These are phyloP conservation scores for Syrista parreyssii DNA, from an alignment of 2,888 invertebrate genomes.

Conservation along the genomic window DNA sequence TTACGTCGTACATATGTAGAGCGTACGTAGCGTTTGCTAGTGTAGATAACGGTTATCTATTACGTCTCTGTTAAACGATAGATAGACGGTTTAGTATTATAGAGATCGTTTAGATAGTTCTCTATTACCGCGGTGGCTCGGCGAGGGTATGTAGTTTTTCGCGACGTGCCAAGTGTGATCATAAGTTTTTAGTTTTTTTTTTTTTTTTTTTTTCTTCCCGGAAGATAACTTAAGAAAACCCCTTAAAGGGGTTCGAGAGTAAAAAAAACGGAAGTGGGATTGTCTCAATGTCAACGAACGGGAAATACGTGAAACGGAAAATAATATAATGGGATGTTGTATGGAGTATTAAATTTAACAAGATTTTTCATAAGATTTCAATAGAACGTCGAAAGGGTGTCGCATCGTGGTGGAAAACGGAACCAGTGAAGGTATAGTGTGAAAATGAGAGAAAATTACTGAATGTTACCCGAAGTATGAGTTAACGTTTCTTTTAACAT, in stretches of 20 bases:
- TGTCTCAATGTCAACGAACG: background rate
- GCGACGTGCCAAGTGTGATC: slow-evolving; percentile 18
- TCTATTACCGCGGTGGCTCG: slow-evolving; percentile 57
- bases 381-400: background rate
- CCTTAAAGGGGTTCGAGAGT: background rate
- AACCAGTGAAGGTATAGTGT: background rate
- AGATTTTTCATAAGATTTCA: background rate
- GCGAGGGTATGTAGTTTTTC: slow-evolving; percentile 5
- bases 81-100: slow-evolving; percentile 57
- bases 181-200: background rate
- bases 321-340: background rate
- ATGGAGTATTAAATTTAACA: background rate
- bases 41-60: slow-evolving; percentile 47
- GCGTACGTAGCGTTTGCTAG: slow-evolving; percentile 48
- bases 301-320: background rate
- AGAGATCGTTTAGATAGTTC: slow-evolving; percentile 60
- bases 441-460: background rate
- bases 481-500: background rate
- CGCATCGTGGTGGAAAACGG: slow-evolving; percentile 12
- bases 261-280: background rate
- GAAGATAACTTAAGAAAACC: slow-evolving; percentile 4
- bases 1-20: slow-evolving; percentile 57
- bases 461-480: background rate
- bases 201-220: slow-evolving; percentile 2
- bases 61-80: slow-evolving; percentile 55